phyloP scores from a whole-genome alignment of 1,140 invertebrate genomes.

The Cydia fagiglandana region DNA sequence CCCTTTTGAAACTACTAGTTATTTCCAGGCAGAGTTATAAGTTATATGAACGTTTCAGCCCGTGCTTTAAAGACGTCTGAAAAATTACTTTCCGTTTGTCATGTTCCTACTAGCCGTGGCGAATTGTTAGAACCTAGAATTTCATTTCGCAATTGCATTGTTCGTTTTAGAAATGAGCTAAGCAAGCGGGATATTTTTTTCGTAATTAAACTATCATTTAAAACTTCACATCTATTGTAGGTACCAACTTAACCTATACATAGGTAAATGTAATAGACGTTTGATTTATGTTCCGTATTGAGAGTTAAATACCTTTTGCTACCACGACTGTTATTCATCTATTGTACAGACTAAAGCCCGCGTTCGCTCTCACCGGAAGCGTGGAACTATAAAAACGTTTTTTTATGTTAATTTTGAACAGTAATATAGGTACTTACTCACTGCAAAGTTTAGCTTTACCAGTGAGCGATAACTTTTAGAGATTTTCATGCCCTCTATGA shows the following conservation, averaged over 20 bases:
- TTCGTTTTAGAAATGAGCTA: background rate
- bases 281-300: too few relatives aligned
- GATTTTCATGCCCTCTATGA: too few relatives aligned
- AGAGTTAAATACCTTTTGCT: too few relatives aligned
- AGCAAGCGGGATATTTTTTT: background rate
- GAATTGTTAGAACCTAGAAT: background rate
- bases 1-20: constrained; percentile 1
- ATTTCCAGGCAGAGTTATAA: background rate
- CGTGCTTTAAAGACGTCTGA: background rate
- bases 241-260: too few relatives aligned
- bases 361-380: too few relatives aligned
- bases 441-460: too few relatives aligned
- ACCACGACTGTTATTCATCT: too few relatives aligned
- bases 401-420: too few relatives aligned
- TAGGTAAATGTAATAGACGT: background rate
- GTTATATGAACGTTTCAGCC: background rate
- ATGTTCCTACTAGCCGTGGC: background rate
- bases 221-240: background rate
- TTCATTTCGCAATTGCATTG: constrained; percentile 6
- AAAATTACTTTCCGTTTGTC: constrained; percentile 2
- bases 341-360: too few relatives aligned
- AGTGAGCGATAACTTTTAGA: too few relatives aligned
- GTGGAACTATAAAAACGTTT: too few relatives aligned
- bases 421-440: too few relatives aligned
- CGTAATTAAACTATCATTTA: constrained; percentile 5